Evolutionary conservation across 2,797 vertebrate genomes (phyloP), one percentile per base, ranked within the genome.

Genomic region (Crocidura indochinensis): DNA sequence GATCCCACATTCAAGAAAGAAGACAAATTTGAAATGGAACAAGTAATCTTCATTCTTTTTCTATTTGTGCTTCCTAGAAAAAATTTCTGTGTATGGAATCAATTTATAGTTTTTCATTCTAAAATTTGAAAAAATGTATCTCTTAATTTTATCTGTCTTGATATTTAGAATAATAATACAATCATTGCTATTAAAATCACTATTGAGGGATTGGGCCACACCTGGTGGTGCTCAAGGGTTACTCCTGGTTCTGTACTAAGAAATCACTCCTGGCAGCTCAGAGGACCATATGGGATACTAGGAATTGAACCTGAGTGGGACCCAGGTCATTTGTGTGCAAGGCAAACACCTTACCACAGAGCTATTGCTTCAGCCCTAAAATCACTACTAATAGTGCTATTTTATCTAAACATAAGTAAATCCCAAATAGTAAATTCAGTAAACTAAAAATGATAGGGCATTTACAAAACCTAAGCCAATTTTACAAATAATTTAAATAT

Each of bases 381-480:
- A 98, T 98, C 98, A 98, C 98, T 98, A 98, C 98, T 98, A 98
- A 97, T 98, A 98, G 98, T 97, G 98, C 98, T 97, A 98, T 98
- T 98, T 98, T 98, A 98, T 98, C 97, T 98, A 97, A 96, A 97
- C 97, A 96, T 98, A 96, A 97, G 94, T 97, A 97, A 98, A 95
- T 97, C 98, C 96, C 95, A 97, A 96, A 97, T 96, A 97, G 96
- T 97, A 97, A 97, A 97, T 91, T 96, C 91, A 96, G 94, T 95
- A 95, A 96, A 97, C 97, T 97, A 96, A 97, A 96, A 96, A 96
- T 15, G 8, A n/a, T 9, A 65, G 10, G 27, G 64, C 96, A 95
- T 96, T 97, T 97, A 97, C 97, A 97, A 94, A 96, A 96, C 95
- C 94, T 95, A 96, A 97, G 97, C 93, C 96, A 94, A 95, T 97